Percentiles rank a stretch among this genome's conserved stretches.
Evolutionary conservation across 2,888 invertebrate genomes (phyloP).

Genomic region (Oxytorus armatus): DNA sequence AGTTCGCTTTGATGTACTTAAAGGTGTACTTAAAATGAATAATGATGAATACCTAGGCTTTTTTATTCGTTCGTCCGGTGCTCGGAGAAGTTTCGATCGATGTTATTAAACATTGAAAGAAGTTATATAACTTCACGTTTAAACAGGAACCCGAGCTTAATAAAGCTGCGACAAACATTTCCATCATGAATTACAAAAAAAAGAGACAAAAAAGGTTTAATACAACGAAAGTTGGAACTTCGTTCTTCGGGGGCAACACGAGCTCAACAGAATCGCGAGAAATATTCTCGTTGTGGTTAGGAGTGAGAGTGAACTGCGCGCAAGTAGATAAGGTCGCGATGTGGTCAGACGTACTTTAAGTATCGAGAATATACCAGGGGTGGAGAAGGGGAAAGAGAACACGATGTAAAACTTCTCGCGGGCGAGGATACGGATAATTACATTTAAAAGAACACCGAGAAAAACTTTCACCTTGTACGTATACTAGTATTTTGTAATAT

Average conservation of each 20-base stretch:
- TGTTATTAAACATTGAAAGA: background rate
- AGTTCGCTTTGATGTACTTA: background rate
- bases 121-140: background rate
- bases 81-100: background rate
- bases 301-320: slow-evolving; percentile 9
- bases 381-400: background rate
- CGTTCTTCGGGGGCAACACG: background rate
- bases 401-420: slow-evolving; percentile 28
- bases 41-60: background rate
- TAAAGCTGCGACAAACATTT: slow-evolving; percentile 1
- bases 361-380: slow-evolving; percentile 11
- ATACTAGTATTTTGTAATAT: slow-evolving; percentile 17
- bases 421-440: slow-evolving; percentile 33
- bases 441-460: slow-evolving; percentile 30
- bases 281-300: background rate
- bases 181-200: background rate
- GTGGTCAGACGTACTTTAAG: slow-evolving; percentile 47
- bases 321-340: slow-evolving; percentile 52
- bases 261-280: slow-evolving; percentile 23
- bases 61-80: slow-evolving; percentile 7
- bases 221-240: background rate
- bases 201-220: slow-evolving; percentile 4
- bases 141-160: slow-evolving; percentile 13
- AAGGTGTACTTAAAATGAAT: slow-evolving; percentile 10
- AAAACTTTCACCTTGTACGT: slow-evolving; percentile 4